These are phyloP conservation scores for Apis florea DNA, from an alignment of 1,140 invertebrate genomes.

Conservation along the genomic window DNA sequence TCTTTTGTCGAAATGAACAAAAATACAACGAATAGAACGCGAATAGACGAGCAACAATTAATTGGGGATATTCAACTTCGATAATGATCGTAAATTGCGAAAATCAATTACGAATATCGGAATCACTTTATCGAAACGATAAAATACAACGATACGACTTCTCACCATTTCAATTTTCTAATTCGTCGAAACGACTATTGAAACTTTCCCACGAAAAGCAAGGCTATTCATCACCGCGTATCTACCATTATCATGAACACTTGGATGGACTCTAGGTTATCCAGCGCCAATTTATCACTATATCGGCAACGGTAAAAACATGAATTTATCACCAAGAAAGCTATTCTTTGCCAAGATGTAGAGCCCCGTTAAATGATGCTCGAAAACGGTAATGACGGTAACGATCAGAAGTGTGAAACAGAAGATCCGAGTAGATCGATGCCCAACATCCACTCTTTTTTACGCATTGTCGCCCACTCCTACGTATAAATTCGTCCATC, in stretches of 20 bases:
- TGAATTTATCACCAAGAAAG: neutral
- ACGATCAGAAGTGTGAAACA: neutral
- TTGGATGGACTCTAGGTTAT: neutral
- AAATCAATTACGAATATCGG: too few relatives aligned
- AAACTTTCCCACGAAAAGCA: neutral
- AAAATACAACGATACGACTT: neutral
- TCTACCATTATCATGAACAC: slow-evolving; percentile 10
- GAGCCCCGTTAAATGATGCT: neutral
- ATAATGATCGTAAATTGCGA: too few relatives aligned
- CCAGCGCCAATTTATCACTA: slow-evolving; percentile 19
- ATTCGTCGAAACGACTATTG: neutral
- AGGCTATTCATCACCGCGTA: slow-evolving; percentile 22
- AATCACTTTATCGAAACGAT: too few relatives aligned
- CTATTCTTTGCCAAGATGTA: neutral
- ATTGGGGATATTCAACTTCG: too few relatives aligned
- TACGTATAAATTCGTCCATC: too few relatives aligned
- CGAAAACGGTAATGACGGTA: neutral
- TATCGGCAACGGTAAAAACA: neutral
- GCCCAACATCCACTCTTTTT: neutral
- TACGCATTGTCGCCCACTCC: neutral
- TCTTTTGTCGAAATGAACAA: neutral
- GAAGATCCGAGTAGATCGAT: neutral
- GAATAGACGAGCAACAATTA: neutral
- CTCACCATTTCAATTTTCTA: slow-evolving; percentile 12
- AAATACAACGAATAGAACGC: too few relatives aligned